Conservation (phyloP, 1,140 invertebrate genomes). For the Drosophila tsacasi region DNA sequence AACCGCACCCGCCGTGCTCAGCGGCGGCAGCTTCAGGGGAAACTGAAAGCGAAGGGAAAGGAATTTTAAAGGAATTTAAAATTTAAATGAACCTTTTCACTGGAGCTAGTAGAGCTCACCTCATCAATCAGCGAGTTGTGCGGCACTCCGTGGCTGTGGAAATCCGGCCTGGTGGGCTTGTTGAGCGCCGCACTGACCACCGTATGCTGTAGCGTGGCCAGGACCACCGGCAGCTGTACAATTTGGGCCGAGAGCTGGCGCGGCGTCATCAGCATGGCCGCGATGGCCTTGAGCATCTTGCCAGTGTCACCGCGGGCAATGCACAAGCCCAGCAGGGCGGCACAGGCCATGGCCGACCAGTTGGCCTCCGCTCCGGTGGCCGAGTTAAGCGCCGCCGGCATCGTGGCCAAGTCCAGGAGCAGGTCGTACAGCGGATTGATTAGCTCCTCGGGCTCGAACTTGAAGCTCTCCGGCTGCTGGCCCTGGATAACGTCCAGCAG, state of each 20-base stretch:
- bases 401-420: constrained; percentile 91
- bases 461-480: constrained; percentile 85
- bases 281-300: constrained; percentile 93
- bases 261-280: constrained; percentile 95
- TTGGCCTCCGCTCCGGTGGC: constrained; percentile 87
- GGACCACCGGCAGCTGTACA: constrained; percentile 94
- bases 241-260: constrained; percentile 91
- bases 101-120: constrained; percentile 85
- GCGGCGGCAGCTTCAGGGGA: constrained; percentile 47
- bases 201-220: constrained; percentile 94
- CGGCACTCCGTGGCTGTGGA: constrained; percentile 95
- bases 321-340: constrained; percentile 95
- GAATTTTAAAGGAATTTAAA: background rate
- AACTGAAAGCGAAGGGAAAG: constrained; percentile 50
- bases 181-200: constrained; percentile 95
- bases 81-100: no score
- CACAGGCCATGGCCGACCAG: constrained; percentile 94
- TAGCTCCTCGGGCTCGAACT: constrained; percentile 90
- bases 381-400: constrained; percentile 86
- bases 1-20: constrained; percentile 19
- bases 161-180: constrained; percentile 93
- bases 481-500: constrained; percentile 96
- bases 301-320: constrained; percentile 97
- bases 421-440: constrained; percentile 93
- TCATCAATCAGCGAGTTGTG: constrained; percentile 91